Evolutionary conservation across 2,888 invertebrate species (phyloP).

Genomic region (Callimorpha dominula): DNA sequence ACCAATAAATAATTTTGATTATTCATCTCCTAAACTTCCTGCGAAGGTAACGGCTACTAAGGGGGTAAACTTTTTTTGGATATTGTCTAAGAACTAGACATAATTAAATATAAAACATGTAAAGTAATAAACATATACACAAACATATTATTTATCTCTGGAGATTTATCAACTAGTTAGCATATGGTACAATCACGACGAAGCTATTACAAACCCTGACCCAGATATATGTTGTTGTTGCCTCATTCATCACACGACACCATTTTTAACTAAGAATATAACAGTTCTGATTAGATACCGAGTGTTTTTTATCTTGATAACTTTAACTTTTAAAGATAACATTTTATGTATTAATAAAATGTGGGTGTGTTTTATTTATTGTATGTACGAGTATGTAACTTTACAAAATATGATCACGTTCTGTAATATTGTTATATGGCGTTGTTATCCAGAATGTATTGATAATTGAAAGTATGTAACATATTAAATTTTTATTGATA

Average conservation of each 20-base stretch:
- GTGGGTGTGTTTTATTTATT: constrained; percentile 10
- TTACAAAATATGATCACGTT: background rate
- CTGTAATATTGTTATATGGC: background rate
- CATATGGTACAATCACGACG: background rate
- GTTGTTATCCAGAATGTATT: background rate
- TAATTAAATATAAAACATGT: too few species aligned
- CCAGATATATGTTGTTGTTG: constrained; percentile 3
- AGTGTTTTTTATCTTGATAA: constrained; percentile 8
- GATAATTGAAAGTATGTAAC: background rate
- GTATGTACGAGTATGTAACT: background rate
- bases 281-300: constrained; percentile 16
- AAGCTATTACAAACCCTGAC: constrained; percentile 18
- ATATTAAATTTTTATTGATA: background rate
- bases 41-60: too few species aligned
- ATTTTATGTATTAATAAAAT: background rate
- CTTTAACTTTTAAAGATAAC: background rate
- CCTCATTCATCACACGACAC: background rate
- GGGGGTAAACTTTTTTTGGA: too few species aligned
- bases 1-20: too few species aligned
- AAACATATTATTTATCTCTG: background rate
- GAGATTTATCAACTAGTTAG: constrained; percentile 1
- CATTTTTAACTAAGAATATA: background rate
- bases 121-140: too few species aligned
- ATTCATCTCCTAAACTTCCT: too few species aligned
- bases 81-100: too few species aligned